Conservation (phyloP, 2,888 invertebrate genomes). For the Criorhina ranunculi region DNA sequence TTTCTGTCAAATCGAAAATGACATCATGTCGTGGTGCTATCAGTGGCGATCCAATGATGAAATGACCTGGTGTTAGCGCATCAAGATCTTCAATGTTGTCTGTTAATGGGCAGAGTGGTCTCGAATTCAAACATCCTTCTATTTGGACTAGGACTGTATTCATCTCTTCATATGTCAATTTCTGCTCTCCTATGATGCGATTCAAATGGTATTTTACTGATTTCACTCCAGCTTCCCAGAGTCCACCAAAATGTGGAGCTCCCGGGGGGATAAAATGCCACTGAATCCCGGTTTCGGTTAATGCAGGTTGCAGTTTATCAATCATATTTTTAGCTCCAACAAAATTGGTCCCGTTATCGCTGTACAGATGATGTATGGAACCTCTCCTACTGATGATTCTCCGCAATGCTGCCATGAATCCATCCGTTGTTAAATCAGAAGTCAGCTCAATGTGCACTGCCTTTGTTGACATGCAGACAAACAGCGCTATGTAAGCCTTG, state of each 20-base stretch:
- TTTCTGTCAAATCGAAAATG: slow-evolving; percentile 16
- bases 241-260: neutral
- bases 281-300: slow-evolving; percentile 7
- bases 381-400: slow-evolving; percentile 51
- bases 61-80: slow-evolving; percentile 27
- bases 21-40: slow-evolving; percentile 9
- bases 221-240: slow-evolving; percentile 9
- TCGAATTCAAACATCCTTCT: neutral
- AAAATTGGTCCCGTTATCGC: slow-evolving; percentile 26
- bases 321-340: slow-evolving; percentile 23
- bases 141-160: neutral
- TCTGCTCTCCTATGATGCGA: slow-evolving; percentile 29
- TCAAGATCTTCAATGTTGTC: slow-evolving; percentile 14
- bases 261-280: slow-evolving; percentile 15
- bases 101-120: slow-evolving; percentile 1
- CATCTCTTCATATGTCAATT: slow-evolving; percentile 26
- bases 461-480: slow-evolving; percentile 63
- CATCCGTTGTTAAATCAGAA: slow-evolving; percentile 58
- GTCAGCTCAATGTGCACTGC: slow-evolving; percentile 63
- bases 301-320: neutral
- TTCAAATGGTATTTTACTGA: slow-evolving; percentile 23
- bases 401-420: slow-evolving; percentile 67
- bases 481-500: slow-evolving; percentile 65
- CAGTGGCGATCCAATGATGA: slow-evolving; percentile 23
- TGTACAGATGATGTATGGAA: slow-evolving; percentile 14